phyloP scores from a whole-genome alignment of 92 coral and sea anemone species.

The Epizoanthus stellaris region DNA sequence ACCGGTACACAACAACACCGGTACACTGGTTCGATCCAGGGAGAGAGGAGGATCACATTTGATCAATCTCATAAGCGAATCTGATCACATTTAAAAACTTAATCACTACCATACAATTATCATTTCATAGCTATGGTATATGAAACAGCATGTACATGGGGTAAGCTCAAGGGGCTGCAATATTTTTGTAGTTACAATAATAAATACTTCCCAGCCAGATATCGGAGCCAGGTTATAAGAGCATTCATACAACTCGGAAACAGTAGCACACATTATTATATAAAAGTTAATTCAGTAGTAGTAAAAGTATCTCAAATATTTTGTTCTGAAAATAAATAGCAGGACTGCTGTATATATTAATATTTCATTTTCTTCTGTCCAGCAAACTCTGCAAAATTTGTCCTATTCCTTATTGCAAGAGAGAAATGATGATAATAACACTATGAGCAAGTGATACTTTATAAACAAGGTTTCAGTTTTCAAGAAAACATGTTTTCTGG shows the following conservation, averaged over 20 bases:
- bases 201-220: conserved; percentile 24
- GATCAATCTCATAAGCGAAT: not conserved
- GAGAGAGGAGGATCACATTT: too few species aligned
- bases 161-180: not conserved
- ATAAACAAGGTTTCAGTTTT: not conserved
- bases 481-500: not conserved
- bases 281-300: conserved; percentile 35
- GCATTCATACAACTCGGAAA: not conserved
- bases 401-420: conserved; percentile 48
- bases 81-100: not conserved
- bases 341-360: conserved; percentile 76
- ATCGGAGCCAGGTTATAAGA: not conserved
- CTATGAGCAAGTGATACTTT: not conserved
- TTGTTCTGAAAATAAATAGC: conserved; percentile 74
- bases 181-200: not conserved
- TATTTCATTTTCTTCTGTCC: conserved; percentile 45
- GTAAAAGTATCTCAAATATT: conserved; percentile 56
- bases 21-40: not conserved
- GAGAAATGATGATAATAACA: conserved; percentile 5
- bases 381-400: conserved; percentile 45
- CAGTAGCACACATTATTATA: conserved; percentile 6
- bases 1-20: not conserved
- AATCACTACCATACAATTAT: not conserved
- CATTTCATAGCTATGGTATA: conserved; percentile 6
- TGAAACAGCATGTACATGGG: conserved; percentile 6